Base-by-base conservation (phyloP, 1,140 invertebrate species). In the Armadillidium nasatum region DNA sequence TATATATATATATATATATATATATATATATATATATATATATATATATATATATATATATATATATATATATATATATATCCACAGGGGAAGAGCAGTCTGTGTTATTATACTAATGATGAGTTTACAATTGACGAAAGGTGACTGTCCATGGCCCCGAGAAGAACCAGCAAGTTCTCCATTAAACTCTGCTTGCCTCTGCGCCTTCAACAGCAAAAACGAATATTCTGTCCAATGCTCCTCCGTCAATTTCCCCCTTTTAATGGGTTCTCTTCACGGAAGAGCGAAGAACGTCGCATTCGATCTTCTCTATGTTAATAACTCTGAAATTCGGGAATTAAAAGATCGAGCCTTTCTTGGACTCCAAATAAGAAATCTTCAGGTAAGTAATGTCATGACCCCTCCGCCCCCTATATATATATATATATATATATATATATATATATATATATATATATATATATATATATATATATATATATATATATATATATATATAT, bases 261-360 rank as follows among this genome's bases (percentile, higher is more conserved):
- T 96, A 13, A 82, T 95, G 44, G 85, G 88, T 72, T 90, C 91
- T 0, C 86, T 96, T 80, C 79, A 82, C 44, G 72, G 90, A 89
- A 82, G 88, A 88, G 87, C 72, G 86, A 88, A 77, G 23, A 82
- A 88, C 87, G 74, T 83, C n/a, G 86, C 89, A 0, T 86, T 96
- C 69, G 94, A 96, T 84, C 85, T 96, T 66, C 88, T 97, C 19
- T 95, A 95, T 83, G 88, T 97, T 11, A 94, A 94, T 84, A 95
- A 95, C 85, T 92, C 92, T 22, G 91, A 91, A 3, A 89, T 95
- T 43, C 71, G 78, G 0, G 86, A 85, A 66, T 84, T 94, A 15
- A 76, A 81, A 13, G 88, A 93, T 80, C 87, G 88, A 54, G 88
- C 91, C 22, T 91, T 97, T 79, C 84, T 86, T 11, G 89, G 90